Evolutionary conservation across 1,140 invertebrate species (phyloP).

Genomic region (Artemia franciscana): DNA sequence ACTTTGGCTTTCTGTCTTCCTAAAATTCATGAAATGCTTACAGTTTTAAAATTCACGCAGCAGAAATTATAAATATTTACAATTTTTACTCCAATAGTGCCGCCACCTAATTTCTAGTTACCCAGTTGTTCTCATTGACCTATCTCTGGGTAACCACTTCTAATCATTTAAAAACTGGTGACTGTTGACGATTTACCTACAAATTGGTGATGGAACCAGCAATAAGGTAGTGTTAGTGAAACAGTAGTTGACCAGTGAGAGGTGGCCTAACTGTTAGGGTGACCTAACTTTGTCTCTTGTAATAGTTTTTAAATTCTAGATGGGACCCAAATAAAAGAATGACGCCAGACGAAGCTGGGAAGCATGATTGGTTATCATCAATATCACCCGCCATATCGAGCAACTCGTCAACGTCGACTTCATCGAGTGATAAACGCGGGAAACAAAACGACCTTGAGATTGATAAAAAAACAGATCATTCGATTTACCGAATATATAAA

Average conservation of each 20-base stretch:
- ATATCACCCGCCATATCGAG: not conserved
- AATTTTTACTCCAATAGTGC: too few species aligned
- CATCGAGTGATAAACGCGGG: not conserved
- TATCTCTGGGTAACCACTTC: not conserved
- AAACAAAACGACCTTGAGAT: not conserved
- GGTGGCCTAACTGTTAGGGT: not conserved
- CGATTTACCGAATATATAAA: not conserved
- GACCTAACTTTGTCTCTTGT: not conserved
- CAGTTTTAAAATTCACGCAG: too few species aligned
- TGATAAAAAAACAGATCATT: not conserved
- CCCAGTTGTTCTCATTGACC: too few species aligned
- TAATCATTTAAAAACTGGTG: not conserved
- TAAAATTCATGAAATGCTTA: too few species aligned
- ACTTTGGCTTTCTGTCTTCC: too few species aligned
- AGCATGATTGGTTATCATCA: not conserved
- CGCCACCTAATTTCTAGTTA: too few species aligned
- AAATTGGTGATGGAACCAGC: not conserved
- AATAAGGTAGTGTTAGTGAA: not conserved
- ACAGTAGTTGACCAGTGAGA: not conserved
- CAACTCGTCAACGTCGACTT: not conserved
- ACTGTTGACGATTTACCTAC: not conserved
- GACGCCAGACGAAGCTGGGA: not conserved
- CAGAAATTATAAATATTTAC: too few species aligned
- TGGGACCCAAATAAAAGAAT: not conserved
- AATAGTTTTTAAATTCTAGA: not conserved